Percentiles rank a stretch among this genome's conserved stretches.
These are phyloP conservation scores for Chrysotoxum bicinctum DNA, from an alignment of 2,888 invertebrate species.

Conservation along the genomic window DNA sequence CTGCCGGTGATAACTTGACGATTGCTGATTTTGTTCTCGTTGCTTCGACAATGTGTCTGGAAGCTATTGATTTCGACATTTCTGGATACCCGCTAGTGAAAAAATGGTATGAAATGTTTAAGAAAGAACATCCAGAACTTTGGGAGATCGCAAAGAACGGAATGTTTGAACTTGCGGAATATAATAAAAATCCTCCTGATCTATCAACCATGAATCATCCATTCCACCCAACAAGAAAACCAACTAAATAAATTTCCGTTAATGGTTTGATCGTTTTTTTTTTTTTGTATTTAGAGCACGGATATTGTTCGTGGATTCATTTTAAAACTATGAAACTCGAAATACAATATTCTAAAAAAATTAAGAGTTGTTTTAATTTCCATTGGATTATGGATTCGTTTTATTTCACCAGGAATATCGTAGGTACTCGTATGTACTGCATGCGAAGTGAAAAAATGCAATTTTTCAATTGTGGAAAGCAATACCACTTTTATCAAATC, in stretches of 20 bases:
- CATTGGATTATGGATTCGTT: too few species aligned
- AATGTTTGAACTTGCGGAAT: constrained; percentile 86
- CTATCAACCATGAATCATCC: constrained; percentile 87
- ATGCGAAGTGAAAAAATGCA: too few species aligned
- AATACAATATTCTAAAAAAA: too few species aligned
- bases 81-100: constrained; percentile 84
- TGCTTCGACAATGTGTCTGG: constrained; percentile 88
- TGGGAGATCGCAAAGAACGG: constrained; percentile 88
- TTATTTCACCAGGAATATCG: too few species aligned
- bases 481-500: too few species aligned
- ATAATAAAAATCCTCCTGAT: constrained; percentile 89
- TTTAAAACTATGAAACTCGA: too few species aligned
- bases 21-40: constrained; percentile 89
- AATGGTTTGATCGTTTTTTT: neutral
- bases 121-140: constrained; percentile 85
- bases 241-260: constrained; percentile 15
- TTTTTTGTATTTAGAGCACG: too few species aligned
- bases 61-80: constrained; percentile 87
- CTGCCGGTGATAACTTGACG: constrained; percentile 86
- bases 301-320: too few species aligned
- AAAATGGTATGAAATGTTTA: constrained; percentile 88
- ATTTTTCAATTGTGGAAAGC: too few species aligned
- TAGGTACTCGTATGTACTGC: too few species aligned
- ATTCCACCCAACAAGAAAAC: constrained; percentile 87
- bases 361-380: too few species aligned